Percentiles rank a stretch among this genome's conserved stretches.
Evolutionary conservation across 2,797 vertebrate genomes (phyloP).

Genomic region (Periparus ater): DNA sequence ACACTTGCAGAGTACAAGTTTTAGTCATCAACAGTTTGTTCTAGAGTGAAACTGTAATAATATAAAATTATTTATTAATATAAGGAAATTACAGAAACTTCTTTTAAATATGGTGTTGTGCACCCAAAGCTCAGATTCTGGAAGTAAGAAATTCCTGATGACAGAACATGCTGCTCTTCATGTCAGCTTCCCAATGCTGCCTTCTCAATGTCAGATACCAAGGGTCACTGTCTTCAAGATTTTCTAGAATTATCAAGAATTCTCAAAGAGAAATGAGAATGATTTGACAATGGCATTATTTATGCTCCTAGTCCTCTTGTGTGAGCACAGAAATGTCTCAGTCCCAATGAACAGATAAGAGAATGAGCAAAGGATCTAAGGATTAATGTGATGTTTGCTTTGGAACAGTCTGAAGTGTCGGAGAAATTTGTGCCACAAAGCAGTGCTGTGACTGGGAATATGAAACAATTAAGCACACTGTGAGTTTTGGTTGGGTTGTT

Average conservation of each 20-base stretch:
- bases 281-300: background rate
- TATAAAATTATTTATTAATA: background rate
- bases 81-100: background rate
- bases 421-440: background rate
- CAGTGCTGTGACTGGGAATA: background rate
- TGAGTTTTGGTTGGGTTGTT: background rate
- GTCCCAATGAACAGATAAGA: background rate
- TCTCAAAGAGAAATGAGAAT: background rate
- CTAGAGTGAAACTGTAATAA: background rate
- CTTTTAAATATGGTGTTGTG: background rate
- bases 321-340: background rate
- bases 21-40: background rate
- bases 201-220: background rate
- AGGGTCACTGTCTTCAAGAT: background rate
- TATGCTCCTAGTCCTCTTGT: background rate
- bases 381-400: background rate
- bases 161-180: background rate
- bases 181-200: background rate
- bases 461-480: background rate
- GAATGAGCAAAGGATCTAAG: background rate
- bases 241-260: background rate
- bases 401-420: background rate
- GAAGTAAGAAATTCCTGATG: background rate
- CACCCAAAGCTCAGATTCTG: background rate
- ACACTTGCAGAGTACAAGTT: background rate